Base-by-base conservation (phyloP, 2,888 invertebrate genomes). In the Caenorhabditis parvicauda region DNA sequence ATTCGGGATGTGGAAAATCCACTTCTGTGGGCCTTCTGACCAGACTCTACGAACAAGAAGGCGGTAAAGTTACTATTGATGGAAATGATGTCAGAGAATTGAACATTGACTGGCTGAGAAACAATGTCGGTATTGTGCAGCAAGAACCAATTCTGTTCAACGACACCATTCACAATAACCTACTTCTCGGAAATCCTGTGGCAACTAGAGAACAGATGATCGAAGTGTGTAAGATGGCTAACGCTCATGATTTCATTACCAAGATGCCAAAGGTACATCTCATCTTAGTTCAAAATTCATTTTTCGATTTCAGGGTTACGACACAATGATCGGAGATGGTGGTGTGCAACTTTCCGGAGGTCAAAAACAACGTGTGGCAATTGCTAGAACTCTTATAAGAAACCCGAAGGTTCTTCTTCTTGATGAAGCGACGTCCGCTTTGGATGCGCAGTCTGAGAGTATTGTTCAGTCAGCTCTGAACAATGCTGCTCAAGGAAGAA, bases 361-460 rank as follows among this genome's bases (percentile, higher is more conserved):
- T 21, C 75, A 75, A 45, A 75, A 74, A 29, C 75, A 75, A 48
- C 44, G 75, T 22, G 59, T 74, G 17, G 74, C 74, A 3, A 71
- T 74, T 27, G 74, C 74, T 0, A 62, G 74, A 45, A 72, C 73
- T 2, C 41, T 70, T 12, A 67, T 65, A 7, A 54, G 70, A 46
- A 65, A 70, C 50, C 70, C 70, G 0, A 67, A 59, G 37, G 59
- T 67, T 38, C 79, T 87, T n/a, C 81, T 87, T 7, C 77, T 87
- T 39, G 87, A 86, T 73, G 86, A 86, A 77, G 86, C 86, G 1
- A 86, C 86, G 12, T 84, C 84, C 17, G 86, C 86, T n/a, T 84
- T 90, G 37, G 89, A 89, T 79, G 87, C 88, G 47, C 88, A 89
- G 80, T 88, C 88, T 79, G 89, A 89, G 80, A 87, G 88, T 54